These are phyloP conservation scores for Agriotes lineatus DNA, from an alignment of 2,888 invertebrate species.

Conservation along the genomic window DNA sequence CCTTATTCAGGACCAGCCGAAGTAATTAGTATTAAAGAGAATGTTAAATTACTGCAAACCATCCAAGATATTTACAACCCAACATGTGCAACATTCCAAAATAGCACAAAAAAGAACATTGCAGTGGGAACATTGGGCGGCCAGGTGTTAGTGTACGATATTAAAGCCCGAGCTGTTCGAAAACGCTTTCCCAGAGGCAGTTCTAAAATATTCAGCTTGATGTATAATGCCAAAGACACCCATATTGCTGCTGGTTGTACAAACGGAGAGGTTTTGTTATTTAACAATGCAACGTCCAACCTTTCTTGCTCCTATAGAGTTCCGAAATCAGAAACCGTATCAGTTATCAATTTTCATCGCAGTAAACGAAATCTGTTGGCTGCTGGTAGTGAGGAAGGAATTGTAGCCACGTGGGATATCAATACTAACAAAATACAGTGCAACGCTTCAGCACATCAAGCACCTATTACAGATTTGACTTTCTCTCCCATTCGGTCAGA, in stretches of 20 bases:
- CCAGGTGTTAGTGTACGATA: slow-evolving; percentile 61
- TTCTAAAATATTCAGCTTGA: slow-evolving; percentile 56
- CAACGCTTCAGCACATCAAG: slow-evolving; percentile 66
- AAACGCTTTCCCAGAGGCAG: slow-evolving; percentile 57
- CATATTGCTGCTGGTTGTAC: slow-evolving; percentile 60
- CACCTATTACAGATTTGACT: slow-evolving; percentile 71
- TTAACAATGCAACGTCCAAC: slow-evolving; percentile 57
- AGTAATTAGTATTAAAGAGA: slow-evolving; percentile 60
- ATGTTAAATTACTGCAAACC: slow-evolving; percentile 58
- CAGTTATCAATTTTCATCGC: slow-evolving; percentile 55
- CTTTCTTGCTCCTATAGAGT: slow-evolving; percentile 56
- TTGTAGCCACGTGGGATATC: slow-evolving; percentile 63
- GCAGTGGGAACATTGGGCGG: slow-evolving; percentile 60
- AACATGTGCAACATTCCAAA: slow-evolving; percentile 62
- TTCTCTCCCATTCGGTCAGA: slow-evolving; percentile 71
- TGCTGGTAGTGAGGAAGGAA: slow-evolving; percentile 62
- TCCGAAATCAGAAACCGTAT: slow-evolving; percentile 59
- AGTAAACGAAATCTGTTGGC: slow-evolving; percentile 58
- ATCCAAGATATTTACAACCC: slow-evolving; percentile 60
- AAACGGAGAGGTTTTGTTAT: slow-evolving; percentile 60
- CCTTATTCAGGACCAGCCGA: slow-evolving; percentile 60
- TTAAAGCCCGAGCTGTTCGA: slow-evolving; percentile 58
- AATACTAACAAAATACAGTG: slow-evolving; percentile 57
- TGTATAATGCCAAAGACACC: slow-evolving; percentile 60
- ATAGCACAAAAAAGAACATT: slow-evolving; percentile 59